Percentiles rank a stretch among this genome's conserved stretches.
phyloP scores from a whole-genome alignment of 92 coral and sea anemone genomes.

The Galaxea fascicularis region DNA sequence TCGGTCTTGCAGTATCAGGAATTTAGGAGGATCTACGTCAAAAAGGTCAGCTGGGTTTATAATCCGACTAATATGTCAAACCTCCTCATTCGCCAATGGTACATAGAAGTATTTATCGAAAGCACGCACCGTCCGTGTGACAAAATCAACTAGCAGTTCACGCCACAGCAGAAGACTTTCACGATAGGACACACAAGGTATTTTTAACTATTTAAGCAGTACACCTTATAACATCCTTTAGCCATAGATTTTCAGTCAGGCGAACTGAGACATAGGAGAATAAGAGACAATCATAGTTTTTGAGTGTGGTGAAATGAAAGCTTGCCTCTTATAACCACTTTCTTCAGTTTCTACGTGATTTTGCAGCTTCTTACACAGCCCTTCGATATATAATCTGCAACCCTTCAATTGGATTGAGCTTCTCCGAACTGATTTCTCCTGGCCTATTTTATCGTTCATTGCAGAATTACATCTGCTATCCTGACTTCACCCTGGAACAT shows the following conservation, averaged over 20 bases:
- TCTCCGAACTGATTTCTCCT: not conserved
- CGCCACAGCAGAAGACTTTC: not conserved
- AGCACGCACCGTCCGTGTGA: not conserved
- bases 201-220: not conserved
- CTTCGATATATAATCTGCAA: not conserved
- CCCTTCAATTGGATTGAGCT: not conserved
- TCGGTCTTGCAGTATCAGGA: not conserved
- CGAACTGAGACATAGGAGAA: not conserved
- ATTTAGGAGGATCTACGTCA: conserved; percentile 48
- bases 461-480: not conserved
- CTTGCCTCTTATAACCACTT: no score
- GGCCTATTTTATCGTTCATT: not conserved
- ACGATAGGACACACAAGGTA: conserved; percentile 21
- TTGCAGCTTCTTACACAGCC: not conserved
- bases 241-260: not conserved
- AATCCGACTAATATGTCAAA: conserved; percentile 16
- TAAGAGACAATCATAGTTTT: not conserved
- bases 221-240: not conserved
- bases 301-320: no score
- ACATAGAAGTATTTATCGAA: not conserved
- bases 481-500: not conserved
- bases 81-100: conserved; percentile 11
- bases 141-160: not conserved
- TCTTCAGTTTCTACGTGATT: not conserved
- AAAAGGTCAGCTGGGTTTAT: conserved; percentile 31